Conservation (phyloP, 2,797 vertebrate genomes). For the Tamandua tetradactyla region DNA sequence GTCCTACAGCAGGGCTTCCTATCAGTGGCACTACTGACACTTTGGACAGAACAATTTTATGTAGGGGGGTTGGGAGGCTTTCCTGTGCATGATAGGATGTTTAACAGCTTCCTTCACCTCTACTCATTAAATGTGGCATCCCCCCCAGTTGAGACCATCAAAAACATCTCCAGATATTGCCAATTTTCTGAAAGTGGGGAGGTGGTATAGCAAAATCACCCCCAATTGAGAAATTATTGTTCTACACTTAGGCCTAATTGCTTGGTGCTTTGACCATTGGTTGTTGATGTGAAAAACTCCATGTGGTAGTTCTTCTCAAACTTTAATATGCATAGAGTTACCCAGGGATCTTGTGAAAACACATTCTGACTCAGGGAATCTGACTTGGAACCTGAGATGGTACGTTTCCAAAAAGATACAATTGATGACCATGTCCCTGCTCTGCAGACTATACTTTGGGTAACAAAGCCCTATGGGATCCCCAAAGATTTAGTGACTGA, state of each 20-base stretch:
- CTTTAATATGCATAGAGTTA: slow-evolving; percentile 16
- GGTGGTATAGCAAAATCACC: neutral
- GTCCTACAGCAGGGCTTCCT: neutral
- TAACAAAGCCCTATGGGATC: slow-evolving; percentile 58
- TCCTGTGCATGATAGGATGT: neutral
- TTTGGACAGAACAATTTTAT: neutral
- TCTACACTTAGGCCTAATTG: neutral
- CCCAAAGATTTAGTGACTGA: slow-evolving; percentile 51
- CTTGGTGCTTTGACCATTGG: neutral
- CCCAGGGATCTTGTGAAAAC: slow-evolving; percentile 64
- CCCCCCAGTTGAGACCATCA: neutral
- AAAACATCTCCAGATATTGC: neutral
- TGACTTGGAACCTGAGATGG: neutral
- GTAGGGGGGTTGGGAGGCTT: neutral
- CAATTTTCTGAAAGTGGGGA: neutral
- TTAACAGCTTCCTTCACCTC: neutral
- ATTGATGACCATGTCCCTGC: neutral
- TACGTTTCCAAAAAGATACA: slow-evolving; percentile 56
- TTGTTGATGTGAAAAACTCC: neutral
- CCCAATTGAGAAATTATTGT: neutral
- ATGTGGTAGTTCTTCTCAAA: neutral
- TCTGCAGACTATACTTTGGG: slow-evolving; percentile 30
- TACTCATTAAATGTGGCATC: neutral
- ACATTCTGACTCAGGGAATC: slow-evolving; percentile 54
- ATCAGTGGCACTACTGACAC: neutral